Conservation (phyloP, 2,113 vertebrate genomes). For the Baryphthengus martii region DNA sequence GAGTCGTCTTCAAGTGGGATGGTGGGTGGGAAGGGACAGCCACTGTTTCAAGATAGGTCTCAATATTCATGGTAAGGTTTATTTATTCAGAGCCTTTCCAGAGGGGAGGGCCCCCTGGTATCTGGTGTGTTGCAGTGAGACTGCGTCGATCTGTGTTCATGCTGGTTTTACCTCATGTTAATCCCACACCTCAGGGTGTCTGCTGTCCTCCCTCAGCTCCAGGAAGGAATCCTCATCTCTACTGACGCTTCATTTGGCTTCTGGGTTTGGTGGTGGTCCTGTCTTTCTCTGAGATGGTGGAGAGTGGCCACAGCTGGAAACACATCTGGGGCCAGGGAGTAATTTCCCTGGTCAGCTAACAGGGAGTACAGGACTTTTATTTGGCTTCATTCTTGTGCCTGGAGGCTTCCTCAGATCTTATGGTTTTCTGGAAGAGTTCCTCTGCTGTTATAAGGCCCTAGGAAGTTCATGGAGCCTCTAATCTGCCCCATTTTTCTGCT, state of each 20-base stretch:
- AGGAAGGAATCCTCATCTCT: neutral
- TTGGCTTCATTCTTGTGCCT: neutral
- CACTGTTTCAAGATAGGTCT: neutral
- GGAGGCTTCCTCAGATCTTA: neutral
- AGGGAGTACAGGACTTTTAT: neutral
- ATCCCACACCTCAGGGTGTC: neutral
- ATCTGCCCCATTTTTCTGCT: neutral
- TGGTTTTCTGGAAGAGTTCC: neutral
- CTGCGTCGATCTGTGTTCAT: neutral
- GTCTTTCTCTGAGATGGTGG: neutral
- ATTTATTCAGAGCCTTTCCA: constrained; percentile 4
- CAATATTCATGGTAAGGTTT: constrained; percentile 15
- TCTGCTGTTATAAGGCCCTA: neutral
- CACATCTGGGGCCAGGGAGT: neutral
- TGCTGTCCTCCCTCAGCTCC: neutral
- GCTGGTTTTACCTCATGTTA: neutral
- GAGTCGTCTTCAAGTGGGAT: constrained; percentile 9
- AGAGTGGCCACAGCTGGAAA: neutral
- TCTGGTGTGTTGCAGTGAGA: neutral
- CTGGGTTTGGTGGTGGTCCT: neutral
- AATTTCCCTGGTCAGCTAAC: neutral
- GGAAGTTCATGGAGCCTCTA: neutral
- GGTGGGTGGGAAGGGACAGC: neutral
- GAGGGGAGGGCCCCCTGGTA: neutral
- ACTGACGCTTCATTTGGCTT: neutral